phyloP scores from a whole-genome alignment of 2,113 vertebrate genomes.

The Columba janthina region DNA sequence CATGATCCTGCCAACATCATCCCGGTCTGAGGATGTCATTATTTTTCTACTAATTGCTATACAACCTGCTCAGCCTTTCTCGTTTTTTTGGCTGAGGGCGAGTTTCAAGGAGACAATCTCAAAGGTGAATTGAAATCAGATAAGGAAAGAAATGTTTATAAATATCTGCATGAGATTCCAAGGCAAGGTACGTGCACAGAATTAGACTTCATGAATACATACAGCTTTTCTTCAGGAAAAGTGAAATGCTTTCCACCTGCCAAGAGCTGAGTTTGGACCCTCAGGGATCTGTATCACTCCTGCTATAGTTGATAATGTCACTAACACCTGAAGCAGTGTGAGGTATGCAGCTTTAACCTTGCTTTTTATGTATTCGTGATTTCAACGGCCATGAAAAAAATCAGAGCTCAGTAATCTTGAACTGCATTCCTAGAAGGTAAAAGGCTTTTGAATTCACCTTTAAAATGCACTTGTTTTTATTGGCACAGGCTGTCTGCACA shows the following conservation, averaged over 20 bases:
- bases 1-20: neutral
- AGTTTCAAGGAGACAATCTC: conserved; percentile 7
- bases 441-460: conserved; percentile 7
- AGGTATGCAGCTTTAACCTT: conserved; percentile 23
- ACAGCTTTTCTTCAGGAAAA: neutral
- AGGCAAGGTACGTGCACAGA: neutral
- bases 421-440: conserved; percentile 36
- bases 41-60: neutral
- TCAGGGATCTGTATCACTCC: neutral
- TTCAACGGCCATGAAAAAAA: conserved; percentile 11
- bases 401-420: conserved; percentile 6
- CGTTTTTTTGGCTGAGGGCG: neutral
- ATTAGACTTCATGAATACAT: neutral
- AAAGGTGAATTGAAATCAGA: conserved; percentile 15
- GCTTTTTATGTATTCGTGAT: conserved; percentile 1
- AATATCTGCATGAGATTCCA: neutral
- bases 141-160: conserved; percentile 8
- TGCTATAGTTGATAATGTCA: conserved; percentile 49
- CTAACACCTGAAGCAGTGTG: conserved; percentile 18
- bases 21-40: neutral
- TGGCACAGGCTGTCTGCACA: neutral
- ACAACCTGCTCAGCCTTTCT: neutral
- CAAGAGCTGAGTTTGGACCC: conserved; percentile 19
- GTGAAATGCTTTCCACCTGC: conserved; percentile 17
- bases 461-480: neutral